Conservation (phyloP, 2,888 invertebrate genomes). For the Conops quadrifasciatus region DNA sequence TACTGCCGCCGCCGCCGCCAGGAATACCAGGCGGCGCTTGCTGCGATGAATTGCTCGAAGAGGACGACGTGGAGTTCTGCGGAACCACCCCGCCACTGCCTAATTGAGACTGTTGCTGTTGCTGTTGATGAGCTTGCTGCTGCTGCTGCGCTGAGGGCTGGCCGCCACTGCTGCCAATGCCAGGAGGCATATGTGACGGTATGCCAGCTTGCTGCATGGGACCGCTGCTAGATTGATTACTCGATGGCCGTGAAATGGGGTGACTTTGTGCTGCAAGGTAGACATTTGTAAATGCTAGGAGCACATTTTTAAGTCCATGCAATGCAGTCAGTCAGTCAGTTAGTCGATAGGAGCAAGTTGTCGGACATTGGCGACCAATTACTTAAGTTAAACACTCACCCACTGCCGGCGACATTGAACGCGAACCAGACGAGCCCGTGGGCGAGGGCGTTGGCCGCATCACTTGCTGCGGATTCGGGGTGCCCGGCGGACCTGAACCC, state of each 20-base stretch:
- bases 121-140: conserved; percentile 48
- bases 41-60: conserved; percentile 61
- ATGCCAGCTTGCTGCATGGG: conserved; percentile 59
- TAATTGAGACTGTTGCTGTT: conserved; percentile 59
- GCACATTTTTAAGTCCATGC: no score
- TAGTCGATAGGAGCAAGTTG: no score
- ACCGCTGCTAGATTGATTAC: conserved; percentile 73
- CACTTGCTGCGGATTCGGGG: conserved; percentile 78
- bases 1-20: conserved; percentile 40
- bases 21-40: conserved; percentile 53
- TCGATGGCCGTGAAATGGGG: conserved; percentile 95
- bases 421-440: conserved; percentile 91
- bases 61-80: conserved; percentile 56
- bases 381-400: conserved; percentile 73
- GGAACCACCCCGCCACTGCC: conserved; percentile 35
- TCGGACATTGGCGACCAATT: no score
- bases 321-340: no score
- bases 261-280: conserved; percentile 75
- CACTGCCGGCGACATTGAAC: conserved; percentile 98
- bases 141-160: conserved; percentile 50
- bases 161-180: conserved; percentile 51
- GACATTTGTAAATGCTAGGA: background rate
- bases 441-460: conserved; percentile 94
- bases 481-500: conserved; percentile 69
- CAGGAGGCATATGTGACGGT: conserved; percentile 53